phyloP scores from a whole-genome alignment of 2,113 vertebrate species.

The Smithornis capensis region DNA sequence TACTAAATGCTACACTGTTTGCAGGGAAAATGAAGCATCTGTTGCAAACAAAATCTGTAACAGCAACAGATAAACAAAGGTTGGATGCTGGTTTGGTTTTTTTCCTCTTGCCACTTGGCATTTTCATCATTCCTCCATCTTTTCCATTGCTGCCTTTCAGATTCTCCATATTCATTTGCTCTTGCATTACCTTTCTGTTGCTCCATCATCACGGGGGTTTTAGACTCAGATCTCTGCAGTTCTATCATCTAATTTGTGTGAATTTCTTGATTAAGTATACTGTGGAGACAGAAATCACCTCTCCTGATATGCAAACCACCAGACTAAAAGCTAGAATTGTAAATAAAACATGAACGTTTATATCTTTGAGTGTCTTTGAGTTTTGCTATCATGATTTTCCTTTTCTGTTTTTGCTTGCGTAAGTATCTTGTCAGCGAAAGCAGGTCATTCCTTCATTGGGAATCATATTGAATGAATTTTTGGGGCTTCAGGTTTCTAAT shows the following conservation, averaged over 20 bases:
- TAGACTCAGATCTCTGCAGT: background rate
- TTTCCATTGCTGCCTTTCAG: background rate
- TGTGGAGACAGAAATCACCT: background rate
- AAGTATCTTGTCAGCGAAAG: conserved; percentile 23
- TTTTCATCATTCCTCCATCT: background rate
- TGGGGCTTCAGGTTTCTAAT: conserved; percentile 4
- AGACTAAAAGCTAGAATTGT: background rate
- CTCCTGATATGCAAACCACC: background rate
- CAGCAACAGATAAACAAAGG: background rate
- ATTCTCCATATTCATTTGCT: background rate
- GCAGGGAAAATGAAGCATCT: background rate
- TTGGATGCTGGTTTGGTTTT: background rate
- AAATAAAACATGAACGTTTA: conserved; percentile 47
- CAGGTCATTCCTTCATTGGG: background rate
- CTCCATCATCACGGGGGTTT: background rate
- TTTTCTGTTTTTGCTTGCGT: background rate
- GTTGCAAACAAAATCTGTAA: background rate
- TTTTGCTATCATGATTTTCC: background rate
- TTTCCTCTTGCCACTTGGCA: background rate
- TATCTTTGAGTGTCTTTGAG: conserved; percentile 15
- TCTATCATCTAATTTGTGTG: background rate
- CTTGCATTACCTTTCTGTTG: background rate
- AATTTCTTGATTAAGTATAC: background rate
- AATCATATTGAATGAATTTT: background rate
- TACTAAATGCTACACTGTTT: background rate